These are phyloP conservation scores for Saxidomus purpurata DNA, from an alignment of 1,140 invertebrate genomes.

Conservation along the genomic window DNA sequence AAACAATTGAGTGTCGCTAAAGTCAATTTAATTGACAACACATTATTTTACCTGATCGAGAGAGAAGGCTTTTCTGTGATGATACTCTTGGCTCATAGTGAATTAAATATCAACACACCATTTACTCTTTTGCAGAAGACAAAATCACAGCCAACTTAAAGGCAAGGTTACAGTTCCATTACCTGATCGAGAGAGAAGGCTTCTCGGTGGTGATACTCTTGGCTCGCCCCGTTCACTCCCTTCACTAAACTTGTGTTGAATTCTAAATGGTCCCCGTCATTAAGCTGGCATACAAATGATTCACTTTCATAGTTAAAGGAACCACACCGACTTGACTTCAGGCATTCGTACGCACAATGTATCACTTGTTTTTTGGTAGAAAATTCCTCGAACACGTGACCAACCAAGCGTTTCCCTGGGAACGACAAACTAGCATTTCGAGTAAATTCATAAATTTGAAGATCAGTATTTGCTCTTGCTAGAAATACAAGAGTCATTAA, in stretches of 20 bases:
- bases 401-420: slow-evolving; percentile 40
- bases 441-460: slow-evolving; percentile 55
- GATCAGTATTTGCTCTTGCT: slow-evolving; percentile 1
- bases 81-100: slow-evolving; percentile 36
- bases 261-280: slow-evolving; percentile 51
- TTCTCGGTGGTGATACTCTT: slow-evolving; percentile 34
- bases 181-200: slow-evolving; percentile 58
- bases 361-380: slow-evolving; percentile 57
- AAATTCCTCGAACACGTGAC: slow-evolving; percentile 56
- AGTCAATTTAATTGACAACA: too few species aligned
- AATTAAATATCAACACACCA: too few species aligned
- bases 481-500: not conserved
- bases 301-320: slow-evolving; percentile 56
- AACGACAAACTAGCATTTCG: slow-evolving; percentile 46
- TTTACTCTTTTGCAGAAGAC: too few species aligned
- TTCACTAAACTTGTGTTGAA: not conserved
- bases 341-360: slow-evolving; percentile 61
- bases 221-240: not conserved
- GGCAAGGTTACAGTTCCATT: too few species aligned
- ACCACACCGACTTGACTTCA: slow-evolving; percentile 47
- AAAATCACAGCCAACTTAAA: too few species aligned
- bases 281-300: slow-evolving; percentile 29
- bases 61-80: slow-evolving; percentile 32
- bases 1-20: too few species aligned
- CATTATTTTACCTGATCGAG: slow-evolving; percentile 62